Conservation (phyloP, 2,113 vertebrate genomes). For the Toxotes jaculatrix region DNA sequence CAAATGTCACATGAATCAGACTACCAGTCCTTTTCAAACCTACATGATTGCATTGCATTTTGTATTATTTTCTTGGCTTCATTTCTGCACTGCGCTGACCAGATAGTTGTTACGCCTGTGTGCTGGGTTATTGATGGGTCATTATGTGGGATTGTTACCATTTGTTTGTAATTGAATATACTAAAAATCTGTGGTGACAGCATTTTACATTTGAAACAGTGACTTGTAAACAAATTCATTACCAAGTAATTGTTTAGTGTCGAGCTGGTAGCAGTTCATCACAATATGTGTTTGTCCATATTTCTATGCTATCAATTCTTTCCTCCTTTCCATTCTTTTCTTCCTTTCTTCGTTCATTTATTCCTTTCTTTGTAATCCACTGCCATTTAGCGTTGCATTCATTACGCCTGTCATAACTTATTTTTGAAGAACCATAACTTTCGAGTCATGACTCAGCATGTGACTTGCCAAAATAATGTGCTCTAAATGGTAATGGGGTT, state of each 20-base stretch:
- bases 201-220: constrained; percentile 5
- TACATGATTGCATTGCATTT: background rate
- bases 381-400: constrained; percentile 5
- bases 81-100: background rate
- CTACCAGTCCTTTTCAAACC: background rate
- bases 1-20: background rate
- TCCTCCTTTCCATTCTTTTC: background rate
- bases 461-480: constrained; percentile 35
- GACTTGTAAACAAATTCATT: background rate
- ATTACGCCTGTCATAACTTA: constrained; percentile 11
- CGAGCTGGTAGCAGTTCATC: constrained; percentile 24
- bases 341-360: background rate
- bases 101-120: background rate
- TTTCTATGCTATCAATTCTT: constrained; percentile 2
- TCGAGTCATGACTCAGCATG: constrained; percentile 19
- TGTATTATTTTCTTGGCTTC: background rate
- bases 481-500: constrained; percentile 54
- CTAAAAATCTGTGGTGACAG: constrained; percentile 6
- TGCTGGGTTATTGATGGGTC: constrained; percentile 12
- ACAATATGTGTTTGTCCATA: constrained; percentile 6
- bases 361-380: constrained; percentile 3
- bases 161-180: constrained; percentile 32
- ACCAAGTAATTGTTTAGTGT: background rate
- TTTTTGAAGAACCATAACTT: constrained; percentile 23
- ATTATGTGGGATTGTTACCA: constrained; percentile 10